phyloP scores from a whole-genome alignment of 2,797 vertebrate species.

The Sparidentex hasta region DNA sequence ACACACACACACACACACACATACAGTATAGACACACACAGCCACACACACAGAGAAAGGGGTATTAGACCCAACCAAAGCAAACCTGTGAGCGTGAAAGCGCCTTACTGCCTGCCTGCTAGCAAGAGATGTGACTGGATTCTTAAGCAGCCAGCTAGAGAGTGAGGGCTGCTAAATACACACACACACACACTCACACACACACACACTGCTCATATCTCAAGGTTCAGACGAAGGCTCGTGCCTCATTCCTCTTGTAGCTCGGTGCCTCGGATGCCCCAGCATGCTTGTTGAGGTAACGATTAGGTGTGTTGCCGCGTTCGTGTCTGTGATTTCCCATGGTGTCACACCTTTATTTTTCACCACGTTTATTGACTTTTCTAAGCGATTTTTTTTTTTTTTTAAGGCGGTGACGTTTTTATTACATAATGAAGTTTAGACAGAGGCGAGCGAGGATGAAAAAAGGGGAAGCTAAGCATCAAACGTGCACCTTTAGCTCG shows the following conservation, averaged over 20 bases:
- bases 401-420: conserved; percentile 29
- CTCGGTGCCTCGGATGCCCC: conserved; percentile 57
- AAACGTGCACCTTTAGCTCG: conserved; percentile 19
- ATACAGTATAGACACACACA: conserved; percentile 63
- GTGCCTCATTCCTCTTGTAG: conserved; percentile 71
- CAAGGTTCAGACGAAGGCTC: conserved; percentile 77
- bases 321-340: conserved; percentile 62
- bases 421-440: conserved; percentile 32
- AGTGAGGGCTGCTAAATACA: conserved; percentile 74
- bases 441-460: conserved; percentile 1
- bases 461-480: background rate
- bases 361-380: conserved; percentile 62
- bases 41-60: conserved; percentile 86
- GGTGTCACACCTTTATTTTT: conserved; percentile 61
- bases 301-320: conserved; percentile 61
- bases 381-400: conserved; percentile 27
- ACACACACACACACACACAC: conserved; percentile 5
- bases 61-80: conserved; percentile 98
- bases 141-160: conserved; percentile 97
- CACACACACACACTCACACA: conserved; percentile 65
- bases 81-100: conserved; percentile 99
- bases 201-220: conserved; percentile 64
- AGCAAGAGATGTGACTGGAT: conserved; percentile 99
- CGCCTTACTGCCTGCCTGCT: conserved; percentile 98
- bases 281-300: conserved; percentile 65